Base-by-base conservation (phyloP, 2,888 invertebrate genomes). In the Drosophila pseudotalamancana region DNA sequence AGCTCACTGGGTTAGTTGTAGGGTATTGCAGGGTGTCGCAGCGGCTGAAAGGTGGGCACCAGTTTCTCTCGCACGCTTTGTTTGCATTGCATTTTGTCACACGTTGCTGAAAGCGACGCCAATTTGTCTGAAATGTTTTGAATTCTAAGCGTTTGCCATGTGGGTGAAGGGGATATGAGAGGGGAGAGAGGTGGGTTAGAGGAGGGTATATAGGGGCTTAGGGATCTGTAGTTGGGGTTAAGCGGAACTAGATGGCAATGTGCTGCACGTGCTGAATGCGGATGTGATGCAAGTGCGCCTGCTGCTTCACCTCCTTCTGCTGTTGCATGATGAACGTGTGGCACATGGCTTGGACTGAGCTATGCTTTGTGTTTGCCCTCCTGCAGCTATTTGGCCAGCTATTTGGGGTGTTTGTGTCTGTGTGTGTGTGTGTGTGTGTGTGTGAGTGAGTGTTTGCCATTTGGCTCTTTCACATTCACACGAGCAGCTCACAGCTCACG, bases 41-140 rank as follows among this genome's bases (percentile, higher is more conserved):
- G 27, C 4, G 21, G 27, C 16, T 43, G 16, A 19, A 19, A 31
- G 43, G 8, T 18, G 43, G 29, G 9, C 9, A 27, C 40, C 21
- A 14, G 46, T 34, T 46, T 35, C 9, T 9, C 12, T 3, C 32
- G 21, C 14, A 0, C 27, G 19, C 51, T 43, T 29, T 86, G 81
- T 86, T 81, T 84, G 76, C 77, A 64, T 72, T 87, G 82, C 85
- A 85, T 84, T 87, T 87, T 79, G 84, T 86, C 84, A 80, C 83
- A 82, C 86, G 75, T 86, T 80, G 74, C 77, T 78, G 71, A 81
- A 77, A 79, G 85, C 87, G 87, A 74, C 82, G 85, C 79, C 84
- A 84, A 84, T 84, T 84, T 84, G 84, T 84, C 87, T 84, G 82
- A 81, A 81, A 81, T 82, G 81, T 81, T 81, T 81, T 82, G 81